phyloP scores from a whole-genome alignment of 2,888 invertebrate species.

The Icerya purchasi region DNA sequence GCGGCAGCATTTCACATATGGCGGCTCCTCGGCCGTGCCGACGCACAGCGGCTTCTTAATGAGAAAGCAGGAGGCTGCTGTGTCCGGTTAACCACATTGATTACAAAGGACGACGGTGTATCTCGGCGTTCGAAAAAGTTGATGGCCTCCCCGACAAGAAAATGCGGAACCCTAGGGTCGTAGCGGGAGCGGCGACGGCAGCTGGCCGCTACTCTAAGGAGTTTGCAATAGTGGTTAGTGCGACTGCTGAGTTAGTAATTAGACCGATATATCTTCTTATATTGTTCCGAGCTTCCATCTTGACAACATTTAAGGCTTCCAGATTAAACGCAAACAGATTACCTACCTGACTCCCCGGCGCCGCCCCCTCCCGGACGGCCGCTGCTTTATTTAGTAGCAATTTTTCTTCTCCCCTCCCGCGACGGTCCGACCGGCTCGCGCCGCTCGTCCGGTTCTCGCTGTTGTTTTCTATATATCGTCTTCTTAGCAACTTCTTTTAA shows the following conservation, averaged over 20 bases:
- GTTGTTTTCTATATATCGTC: too few species aligned
- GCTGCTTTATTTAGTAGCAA: not conserved
- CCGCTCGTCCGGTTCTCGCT: too few species aligned
- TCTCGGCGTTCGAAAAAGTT: too few species aligned
- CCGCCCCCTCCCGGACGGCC: not conserved
- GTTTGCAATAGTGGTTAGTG: too few species aligned
- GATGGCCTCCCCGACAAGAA: conserved; percentile 5
- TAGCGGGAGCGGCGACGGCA: not conserved
- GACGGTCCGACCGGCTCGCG: too few species aligned
- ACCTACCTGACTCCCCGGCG: not conserved
- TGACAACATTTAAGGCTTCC: not conserved
- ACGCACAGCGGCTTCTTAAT: conserved; percentile 11
- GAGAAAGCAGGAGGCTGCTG: conserved; percentile 12
- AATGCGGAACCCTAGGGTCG: not conserved
- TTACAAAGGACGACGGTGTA: conserved; percentile 1
- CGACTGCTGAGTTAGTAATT: conserved; percentile 9
- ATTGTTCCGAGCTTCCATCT: conserved; percentile 4
- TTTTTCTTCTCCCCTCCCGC: not conserved
- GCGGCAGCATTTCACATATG: not conserved
- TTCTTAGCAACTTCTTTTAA: too few species aligned
- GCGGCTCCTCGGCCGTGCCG: not conserved
- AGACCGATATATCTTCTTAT: conserved; percentile 14
- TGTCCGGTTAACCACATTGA: conserved; percentile 2
- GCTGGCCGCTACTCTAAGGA: too few species aligned
- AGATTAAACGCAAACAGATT: not conserved